Evolutionary conservation across 2,888 invertebrate genomes (phyloP), one percentile per base, ranked within the genome.

Genomic region (Polymixis flavicincta): DNA sequence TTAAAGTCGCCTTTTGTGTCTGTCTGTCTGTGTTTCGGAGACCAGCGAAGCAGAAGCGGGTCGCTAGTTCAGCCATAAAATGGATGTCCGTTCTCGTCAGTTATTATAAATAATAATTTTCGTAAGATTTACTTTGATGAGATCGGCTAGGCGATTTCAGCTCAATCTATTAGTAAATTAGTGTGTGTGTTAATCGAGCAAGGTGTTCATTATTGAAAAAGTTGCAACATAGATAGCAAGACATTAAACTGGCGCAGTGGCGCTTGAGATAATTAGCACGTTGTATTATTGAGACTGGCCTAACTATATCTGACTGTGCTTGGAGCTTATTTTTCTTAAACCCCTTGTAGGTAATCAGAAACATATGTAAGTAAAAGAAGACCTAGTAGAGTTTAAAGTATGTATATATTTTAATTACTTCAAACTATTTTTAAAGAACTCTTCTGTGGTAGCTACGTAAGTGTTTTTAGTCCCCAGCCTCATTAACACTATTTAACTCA

Each of bases 101-200:
- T 37, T 37, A 37, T 37, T 37, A 37, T 37, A 37, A 59, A 64
- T 55, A 52, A 50, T 57, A 37, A 48, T 81, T 54, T 63, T 52
- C 9, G 19, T 55, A 60, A 65, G 32, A 64, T 67, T 82, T 48
- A 68, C 50, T 71, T 68, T 64, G 63, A 64, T 52, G 78, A 72
- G 25, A 25, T 64, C 42, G 64, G 1, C 22, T 59, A 59, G 32
- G 32, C 22, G 19, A 59, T 22, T 32, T 32, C 59, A 59, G 59
- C 32, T 8, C 54, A 57, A 64, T 76, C 52, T 8, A 1, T 13
- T 63, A 28, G 63, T 80, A 32, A 68, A 64, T 60, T 48, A 28
- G 63, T 50, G 67, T 66, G 42, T 82, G 50, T 68, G 54, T 60
- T 60, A 68, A 78, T 72, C 55, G 14, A 68, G 52, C n/a, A 65